Evolutionary conservation across 2,888 invertebrate genomes (phyloP).

Genomic region (Bimastos eiseni): DNA sequence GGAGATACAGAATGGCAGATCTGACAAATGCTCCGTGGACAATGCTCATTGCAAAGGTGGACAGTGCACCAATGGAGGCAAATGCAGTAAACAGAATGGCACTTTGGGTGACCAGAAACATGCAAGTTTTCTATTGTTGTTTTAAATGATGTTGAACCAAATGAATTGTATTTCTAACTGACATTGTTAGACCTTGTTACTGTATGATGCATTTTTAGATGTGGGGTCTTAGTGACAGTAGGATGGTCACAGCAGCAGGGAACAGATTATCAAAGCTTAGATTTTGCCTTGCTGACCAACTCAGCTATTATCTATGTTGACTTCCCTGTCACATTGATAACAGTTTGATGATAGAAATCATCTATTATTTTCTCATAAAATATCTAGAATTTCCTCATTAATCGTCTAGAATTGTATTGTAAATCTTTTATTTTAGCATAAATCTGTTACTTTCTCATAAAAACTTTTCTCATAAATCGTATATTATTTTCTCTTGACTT

Average conservation of each 20-base stretch:
- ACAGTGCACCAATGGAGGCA: not conserved
- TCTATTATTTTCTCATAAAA: not conserved
- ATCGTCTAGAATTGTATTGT: no score
- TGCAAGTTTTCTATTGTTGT: conserved; percentile 13
- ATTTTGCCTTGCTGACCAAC: not conserved
- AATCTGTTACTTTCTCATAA: no score
- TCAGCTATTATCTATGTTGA: not conserved
- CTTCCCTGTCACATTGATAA: not conserved
- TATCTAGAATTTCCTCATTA: no score
- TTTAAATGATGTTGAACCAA: not conserved
- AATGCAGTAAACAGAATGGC: not conserved
- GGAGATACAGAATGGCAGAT: not conserved
- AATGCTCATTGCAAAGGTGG: not conserved
- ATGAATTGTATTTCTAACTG: not conserved
- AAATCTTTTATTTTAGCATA: no score
- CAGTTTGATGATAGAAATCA: not conserved
- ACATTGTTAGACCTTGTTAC: not conserved
- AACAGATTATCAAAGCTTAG: not conserved
- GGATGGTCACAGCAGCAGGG: not conserved
- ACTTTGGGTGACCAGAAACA: not conserved
- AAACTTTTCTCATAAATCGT: no score
- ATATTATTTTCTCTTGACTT: no score
- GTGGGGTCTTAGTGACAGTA: not conserved
- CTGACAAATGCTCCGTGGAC: not conserved
- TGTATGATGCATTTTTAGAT: not conserved